These are phyloP conservation scores for Entomobrya proxima DNA, from an alignment of 2,888 invertebrate genomes.

Conservation along the genomic window DNA sequence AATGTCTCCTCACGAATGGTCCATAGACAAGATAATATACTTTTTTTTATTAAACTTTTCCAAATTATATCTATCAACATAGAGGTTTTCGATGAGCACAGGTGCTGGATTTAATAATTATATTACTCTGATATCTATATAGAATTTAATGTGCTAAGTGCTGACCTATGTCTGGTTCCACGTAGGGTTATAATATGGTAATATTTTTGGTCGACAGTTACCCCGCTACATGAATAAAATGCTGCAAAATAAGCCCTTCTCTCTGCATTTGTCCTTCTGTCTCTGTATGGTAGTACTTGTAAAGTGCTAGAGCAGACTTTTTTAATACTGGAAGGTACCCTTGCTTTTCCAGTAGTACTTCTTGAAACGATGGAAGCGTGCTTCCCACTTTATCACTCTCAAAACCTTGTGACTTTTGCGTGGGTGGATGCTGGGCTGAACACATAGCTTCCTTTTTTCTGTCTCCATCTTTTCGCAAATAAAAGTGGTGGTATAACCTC, in stretches of 20 bases:
- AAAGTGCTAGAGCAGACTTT: neutral
- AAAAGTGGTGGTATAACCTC: neutral
- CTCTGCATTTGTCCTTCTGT: conserved; percentile 8
- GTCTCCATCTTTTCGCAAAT: conserved; percentile 10
- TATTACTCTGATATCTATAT: too few relatives aligned
- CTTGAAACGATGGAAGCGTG: conserved; percentile 11
- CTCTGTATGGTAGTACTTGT: neutral
- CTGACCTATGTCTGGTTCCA: too few relatives aligned
- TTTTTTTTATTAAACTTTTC: too few relatives aligned
- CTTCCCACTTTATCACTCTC: conserved; percentile 52
- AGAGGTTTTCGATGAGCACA: too few relatives aligned
- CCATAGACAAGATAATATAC: too few relatives aligned
- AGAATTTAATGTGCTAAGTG: too few relatives aligned
- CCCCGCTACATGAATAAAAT: neutral
- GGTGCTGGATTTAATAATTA: too few relatives aligned
- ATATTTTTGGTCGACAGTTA: too few relatives aligned
- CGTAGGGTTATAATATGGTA: too few relatives aligned
- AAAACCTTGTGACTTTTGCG: conserved; percentile 64
- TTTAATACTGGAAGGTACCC: conserved; percentile 27
- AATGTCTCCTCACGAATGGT: too few relatives aligned
- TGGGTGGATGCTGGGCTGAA: conserved; percentile 47
- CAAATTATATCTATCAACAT: too few relatives aligned
- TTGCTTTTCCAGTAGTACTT: neutral
- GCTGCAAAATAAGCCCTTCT: conserved; percentile 13
- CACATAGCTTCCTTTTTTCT: conserved; percentile 47